Evolutionary conservation across 2,888 invertebrate genomes (phyloP), one percentile per base, ranked within the genome.

Genomic region (Amblyjoppa proteus): DNA sequence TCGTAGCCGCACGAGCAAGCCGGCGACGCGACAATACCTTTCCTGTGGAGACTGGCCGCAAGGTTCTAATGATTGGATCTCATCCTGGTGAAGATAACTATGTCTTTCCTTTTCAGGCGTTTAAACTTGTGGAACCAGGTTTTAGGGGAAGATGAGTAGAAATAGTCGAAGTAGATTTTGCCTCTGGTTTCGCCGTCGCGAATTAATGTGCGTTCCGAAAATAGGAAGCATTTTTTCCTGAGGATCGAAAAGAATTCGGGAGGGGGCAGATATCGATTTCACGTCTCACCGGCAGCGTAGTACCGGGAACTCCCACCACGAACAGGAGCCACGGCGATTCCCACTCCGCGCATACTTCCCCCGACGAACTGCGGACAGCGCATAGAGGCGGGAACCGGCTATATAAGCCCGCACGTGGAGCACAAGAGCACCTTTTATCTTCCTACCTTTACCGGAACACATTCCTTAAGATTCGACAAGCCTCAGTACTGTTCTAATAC

Each of bases 11-110:
- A 69, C 1, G 58, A 13, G 31, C 31, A 78, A 28, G n/a, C 20
- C 31, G 78, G 70, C 13, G 70, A 70, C 4, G 6, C 28, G 5
- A 13, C 13, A 13, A 69, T 38, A 3, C 38, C 1, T 4, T 79
- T 79, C 3, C 70, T 61, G 45, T 28, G 58, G 5, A 79, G 70
- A 13, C 70, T 61, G 0, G 66, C 34, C 3, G 66, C 38, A 1
- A 66, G 38, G 6, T 16, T 66, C 11, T 20, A 66, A 1, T 66
- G 61, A 28, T 70, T 79, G 28, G 13, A 70, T 31, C 73, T 53
- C 68, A 81, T 81, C 51, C 31, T 31, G 16, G 11, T 13, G 13
- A 61, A 31, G 2, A 16, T 31, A 7, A 16, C 31, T 2, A 34
- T 34, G 9, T 28, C 11, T 61, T 13, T 31, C 16, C 61, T 61